A percentile compares a stretch with the other conserved stretches of the same genome.
phyloP scores from a whole-genome alignment of 2,113 vertebrate species.

The Muntiacus reevesi region DNA sequence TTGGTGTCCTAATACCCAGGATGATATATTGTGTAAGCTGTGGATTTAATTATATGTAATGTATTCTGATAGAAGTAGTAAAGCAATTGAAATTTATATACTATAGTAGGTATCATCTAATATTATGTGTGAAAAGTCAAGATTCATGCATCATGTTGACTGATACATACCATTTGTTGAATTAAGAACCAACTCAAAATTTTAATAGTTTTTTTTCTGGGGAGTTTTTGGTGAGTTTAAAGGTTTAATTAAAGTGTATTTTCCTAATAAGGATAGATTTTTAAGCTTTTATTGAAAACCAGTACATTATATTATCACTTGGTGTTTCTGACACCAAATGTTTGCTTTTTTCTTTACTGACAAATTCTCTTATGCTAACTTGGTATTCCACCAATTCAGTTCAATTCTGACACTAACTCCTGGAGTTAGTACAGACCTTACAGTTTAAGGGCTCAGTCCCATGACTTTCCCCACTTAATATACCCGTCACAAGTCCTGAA shows the following conservation, averaged over 20 bases:
- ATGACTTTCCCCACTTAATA: background rate
- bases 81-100: background rate
- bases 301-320: background rate
- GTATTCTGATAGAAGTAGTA: background rate
- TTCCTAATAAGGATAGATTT: background rate
- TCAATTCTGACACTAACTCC: background rate
- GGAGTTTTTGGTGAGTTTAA: constrained; percentile 1
- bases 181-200: background rate
- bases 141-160: background rate
- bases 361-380: background rate
- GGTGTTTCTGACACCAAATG: background rate
- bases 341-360: background rate
- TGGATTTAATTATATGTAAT: background rate
- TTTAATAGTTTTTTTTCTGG: background rate
- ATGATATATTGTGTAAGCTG: background rate
- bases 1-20: background rate
- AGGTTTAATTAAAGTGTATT: background rate
- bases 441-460: background rate
- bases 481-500: background rate
- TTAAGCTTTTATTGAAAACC: background rate
- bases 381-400: background rate
- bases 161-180: background rate
- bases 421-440: background rate
- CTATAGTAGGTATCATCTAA: background rate
- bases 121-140: background rate